Conservation (phyloP, 2,888 invertebrate species). For the Drosophila sordidula region DNA sequence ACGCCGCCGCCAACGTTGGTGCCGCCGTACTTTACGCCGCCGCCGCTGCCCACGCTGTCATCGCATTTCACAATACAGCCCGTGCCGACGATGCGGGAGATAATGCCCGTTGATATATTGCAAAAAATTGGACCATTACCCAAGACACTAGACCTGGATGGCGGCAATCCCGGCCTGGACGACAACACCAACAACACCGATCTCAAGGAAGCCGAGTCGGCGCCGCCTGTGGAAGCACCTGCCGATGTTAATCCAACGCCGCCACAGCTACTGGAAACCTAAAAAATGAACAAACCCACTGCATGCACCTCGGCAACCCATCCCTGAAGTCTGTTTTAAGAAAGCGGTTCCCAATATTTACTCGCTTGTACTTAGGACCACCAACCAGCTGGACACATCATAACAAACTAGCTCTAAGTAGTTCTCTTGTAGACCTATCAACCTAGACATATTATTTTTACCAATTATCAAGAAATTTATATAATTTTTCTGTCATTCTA, state of each 20-base stretch:
- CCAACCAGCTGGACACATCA: slow-evolving; percentile 43
- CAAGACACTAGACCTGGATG: slow-evolving; percentile 65
- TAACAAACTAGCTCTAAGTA: slow-evolving; percentile 40
- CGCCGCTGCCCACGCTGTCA: slow-evolving; percentile 59
- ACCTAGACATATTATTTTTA: slow-evolving; percentile 34
- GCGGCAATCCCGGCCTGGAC: slow-evolving; percentile 29
- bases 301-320: background rate
- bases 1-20: slow-evolving; percentile 38
- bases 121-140: slow-evolving; percentile 64
- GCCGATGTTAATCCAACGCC: slow-evolving; percentile 10
- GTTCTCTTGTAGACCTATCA: slow-evolving; percentile 27
- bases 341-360: slow-evolving; percentile 12
- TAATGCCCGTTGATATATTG: slow-evolving; percentile 69
- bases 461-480: slow-evolving; percentile 15
- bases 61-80: slow-evolving; percentile 56
- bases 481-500: slow-evolving; percentile 1
- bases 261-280: slow-evolving; percentile 36
- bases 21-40: slow-evolving; percentile 57
- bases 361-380: slow-evolving; percentile 31
- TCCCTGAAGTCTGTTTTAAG: slow-evolving; percentile 10
- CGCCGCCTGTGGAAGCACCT: background rate
- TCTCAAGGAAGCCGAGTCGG: slow-evolving; percentile 31
- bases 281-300: slow-evolving; percentile 2
- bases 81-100: slow-evolving; percentile 61
- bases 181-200: slow-evolving; percentile 39